A percentile compares a stretch with the other conserved stretches of the same genome.
These are phyloP conservation scores for Enteromius argenteus DNA, from an alignment of 2,797 vertebrate genomes.

Conservation along the genomic window DNA sequence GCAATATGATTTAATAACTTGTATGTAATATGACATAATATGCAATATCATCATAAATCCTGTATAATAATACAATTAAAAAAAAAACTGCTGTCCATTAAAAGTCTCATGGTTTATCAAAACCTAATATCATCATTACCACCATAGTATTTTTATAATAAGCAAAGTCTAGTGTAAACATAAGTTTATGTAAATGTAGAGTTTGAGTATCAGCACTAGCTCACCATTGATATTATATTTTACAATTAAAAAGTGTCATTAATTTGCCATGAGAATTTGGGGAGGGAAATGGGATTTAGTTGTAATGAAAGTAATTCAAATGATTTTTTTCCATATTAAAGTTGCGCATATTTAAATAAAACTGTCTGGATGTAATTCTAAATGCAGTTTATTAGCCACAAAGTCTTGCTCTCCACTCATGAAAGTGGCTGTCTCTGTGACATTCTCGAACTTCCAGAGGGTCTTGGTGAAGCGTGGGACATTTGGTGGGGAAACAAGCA, in stretches of 20 bases:
- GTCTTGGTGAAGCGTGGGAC: constrained; percentile 11
- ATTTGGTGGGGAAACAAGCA: constrained; percentile 48
- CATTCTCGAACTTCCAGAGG: constrained; percentile 29
- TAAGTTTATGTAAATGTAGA: too few relatives aligned
- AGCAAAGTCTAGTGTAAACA: neutral
- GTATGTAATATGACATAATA: neutral
- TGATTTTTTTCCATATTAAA: neutral
- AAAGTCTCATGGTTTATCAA: neutral
- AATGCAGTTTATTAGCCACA: neutral
- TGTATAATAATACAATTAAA: neutral
- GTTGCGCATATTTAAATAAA: neutral
- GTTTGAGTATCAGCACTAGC: neutral
- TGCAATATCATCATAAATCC: neutral
- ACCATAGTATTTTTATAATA: neutral
- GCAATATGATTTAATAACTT: neutral
- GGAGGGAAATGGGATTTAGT: neutral
- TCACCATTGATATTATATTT: too few relatives aligned
- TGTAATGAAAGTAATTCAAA: neutral
- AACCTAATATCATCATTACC: neutral
- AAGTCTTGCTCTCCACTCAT: constrained; percentile 32
- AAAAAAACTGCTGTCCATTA: neutral
- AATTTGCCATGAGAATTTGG: neutral
- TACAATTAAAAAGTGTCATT: neutral
- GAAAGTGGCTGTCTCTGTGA: constrained; percentile 38
- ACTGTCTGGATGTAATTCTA: neutral